These are phyloP conservation scores for Austrofundulus limnaeus DNA, from an alignment of 2,113 vertebrate genomes.

Conservation along the genomic window DNA sequence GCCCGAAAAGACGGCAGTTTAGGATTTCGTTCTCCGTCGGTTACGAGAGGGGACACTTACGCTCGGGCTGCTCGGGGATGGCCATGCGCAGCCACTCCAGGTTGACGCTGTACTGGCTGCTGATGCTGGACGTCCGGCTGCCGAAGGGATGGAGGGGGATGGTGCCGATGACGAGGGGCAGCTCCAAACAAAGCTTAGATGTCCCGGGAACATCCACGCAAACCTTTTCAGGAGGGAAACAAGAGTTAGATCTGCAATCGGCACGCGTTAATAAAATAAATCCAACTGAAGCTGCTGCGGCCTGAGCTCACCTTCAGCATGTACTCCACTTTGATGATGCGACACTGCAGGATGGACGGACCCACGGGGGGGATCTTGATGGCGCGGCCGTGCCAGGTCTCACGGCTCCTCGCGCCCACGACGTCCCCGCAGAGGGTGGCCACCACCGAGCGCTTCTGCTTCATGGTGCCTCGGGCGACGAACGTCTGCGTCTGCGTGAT, in stretches of 20 bases:
- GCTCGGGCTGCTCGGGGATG: constrained; percentile 86
- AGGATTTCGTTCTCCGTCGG: too few relatives aligned
- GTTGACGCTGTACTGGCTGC: constrained; percentile 89
- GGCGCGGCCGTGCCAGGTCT: constrained; percentile 89
- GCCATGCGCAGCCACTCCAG: constrained; percentile 87
- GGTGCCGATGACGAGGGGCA: constrained; percentile 94
- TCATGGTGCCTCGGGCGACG: constrained; percentile 88
- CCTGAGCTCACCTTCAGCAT: constrained; percentile 83
- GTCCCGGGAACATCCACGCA: constrained; percentile 92
- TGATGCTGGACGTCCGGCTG: constrained; percentile 89
- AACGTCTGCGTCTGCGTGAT: constrained; percentile 96
- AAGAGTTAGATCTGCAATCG: too few relatives aligned
- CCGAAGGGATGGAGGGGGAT: constrained; percentile 90
- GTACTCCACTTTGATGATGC: constrained; percentile 94
- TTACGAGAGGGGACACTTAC: constrained; percentile 82
- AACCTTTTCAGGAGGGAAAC: constrained; percentile 77
- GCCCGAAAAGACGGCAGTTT: constrained; percentile 17
- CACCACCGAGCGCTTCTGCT: constrained; percentile 90
- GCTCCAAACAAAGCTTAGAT: constrained; percentile 91
- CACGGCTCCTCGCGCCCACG: constrained; percentile 79
- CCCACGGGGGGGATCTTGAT: constrained; percentile 93
- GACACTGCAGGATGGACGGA: constrained; percentile 92
- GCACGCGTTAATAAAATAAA: too few relatives aligned
- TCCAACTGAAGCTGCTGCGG: background rate
- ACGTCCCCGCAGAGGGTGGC: constrained; percentile 85